Conservation (phyloP, 2,888 invertebrate genomes). For the Heteromurus nitidus region DNA sequence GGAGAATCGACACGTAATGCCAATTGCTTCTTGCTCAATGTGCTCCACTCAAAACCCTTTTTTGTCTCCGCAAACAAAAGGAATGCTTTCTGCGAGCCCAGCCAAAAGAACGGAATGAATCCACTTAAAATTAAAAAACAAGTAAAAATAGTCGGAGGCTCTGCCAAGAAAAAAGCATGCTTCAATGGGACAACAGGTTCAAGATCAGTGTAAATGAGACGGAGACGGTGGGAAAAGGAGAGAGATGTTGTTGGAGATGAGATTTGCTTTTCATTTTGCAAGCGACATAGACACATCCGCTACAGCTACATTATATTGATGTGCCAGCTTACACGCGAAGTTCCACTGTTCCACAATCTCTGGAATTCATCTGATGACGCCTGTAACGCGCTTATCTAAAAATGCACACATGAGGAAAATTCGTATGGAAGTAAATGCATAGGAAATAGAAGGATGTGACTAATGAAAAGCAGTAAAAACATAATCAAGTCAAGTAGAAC, state of each 20-base stretch:
- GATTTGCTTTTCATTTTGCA: no score
- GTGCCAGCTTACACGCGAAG: no score
- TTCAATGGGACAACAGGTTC: constrained; percentile 48
- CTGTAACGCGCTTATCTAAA: background rate
- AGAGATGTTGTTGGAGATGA: no score
- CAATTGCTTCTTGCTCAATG: constrained; percentile 3
- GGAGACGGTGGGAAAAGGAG: no score
- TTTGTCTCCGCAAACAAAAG: constrained; percentile 6
- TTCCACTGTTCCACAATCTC: constrained; percentile 9
- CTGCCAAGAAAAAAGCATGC: constrained; percentile 52
- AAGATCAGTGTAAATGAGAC: constrained; percentile 40
- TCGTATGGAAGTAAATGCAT: background rate
- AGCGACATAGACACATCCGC: no score
- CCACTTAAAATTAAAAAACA: constrained; percentile 55
- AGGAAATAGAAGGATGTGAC: background rate
- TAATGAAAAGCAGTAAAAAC: background rate
- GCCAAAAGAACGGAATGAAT: constrained; percentile 48
- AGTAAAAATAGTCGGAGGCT: constrained; percentile 55
- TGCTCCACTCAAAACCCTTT: background rate
- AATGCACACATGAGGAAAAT: background rate
- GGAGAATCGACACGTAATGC: constrained; percentile 20
- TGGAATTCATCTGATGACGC: constrained; percentile 42
- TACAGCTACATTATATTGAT: no score
- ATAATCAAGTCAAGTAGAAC: no score
- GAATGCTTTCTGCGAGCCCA: constrained; percentile 43